phyloP scores from a whole-genome alignment of 2,888 invertebrate species.

The Zele albiditarsus region DNA sequence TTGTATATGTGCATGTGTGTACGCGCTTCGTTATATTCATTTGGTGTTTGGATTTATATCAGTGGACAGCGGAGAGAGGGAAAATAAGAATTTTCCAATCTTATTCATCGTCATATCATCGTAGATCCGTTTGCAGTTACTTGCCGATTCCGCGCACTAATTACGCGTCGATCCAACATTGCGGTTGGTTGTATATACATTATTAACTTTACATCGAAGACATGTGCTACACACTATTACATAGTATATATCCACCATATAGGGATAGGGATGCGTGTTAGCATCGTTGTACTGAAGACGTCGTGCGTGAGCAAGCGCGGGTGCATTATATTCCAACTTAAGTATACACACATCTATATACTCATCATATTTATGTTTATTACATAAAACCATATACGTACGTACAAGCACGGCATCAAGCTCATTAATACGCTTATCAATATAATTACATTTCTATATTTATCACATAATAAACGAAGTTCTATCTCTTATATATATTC shows the following conservation, averaged over 20 bases:
- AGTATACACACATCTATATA: conserved; percentile 47
- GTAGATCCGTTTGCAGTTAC: neutral
- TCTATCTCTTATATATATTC: conserved; percentile 24
- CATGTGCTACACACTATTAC: neutral
- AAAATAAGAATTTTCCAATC: conserved; percentile 15
- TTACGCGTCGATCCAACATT: conserved; percentile 34
- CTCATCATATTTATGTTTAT: conserved; percentile 31
- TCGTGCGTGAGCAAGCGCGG: conserved; percentile 67
- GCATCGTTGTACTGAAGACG: conserved; percentile 48
- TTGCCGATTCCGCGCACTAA: conserved; percentile 34
- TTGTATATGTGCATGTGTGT: neutral
- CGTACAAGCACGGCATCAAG: conserved; percentile 51
- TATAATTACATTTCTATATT: conserved; percentile 69
- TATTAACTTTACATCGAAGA: conserved; percentile 47
- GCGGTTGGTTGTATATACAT: conserved; percentile 40
- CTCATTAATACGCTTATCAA: conserved; percentile 70
- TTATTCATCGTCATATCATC: neutral
- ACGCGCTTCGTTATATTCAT: neutral
- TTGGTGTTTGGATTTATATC: neutral
- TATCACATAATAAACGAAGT: conserved; percentile 67
- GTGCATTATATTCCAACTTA: conserved; percentile 62
- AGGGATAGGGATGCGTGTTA: conserved; percentile 36
- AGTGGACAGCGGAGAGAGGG: neutral
- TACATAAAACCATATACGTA: neutral
- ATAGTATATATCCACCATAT: conserved; percentile 15